Conservation (phyloP, 1,140 invertebrate species). For the Contarinia nasturtii region DNA sequence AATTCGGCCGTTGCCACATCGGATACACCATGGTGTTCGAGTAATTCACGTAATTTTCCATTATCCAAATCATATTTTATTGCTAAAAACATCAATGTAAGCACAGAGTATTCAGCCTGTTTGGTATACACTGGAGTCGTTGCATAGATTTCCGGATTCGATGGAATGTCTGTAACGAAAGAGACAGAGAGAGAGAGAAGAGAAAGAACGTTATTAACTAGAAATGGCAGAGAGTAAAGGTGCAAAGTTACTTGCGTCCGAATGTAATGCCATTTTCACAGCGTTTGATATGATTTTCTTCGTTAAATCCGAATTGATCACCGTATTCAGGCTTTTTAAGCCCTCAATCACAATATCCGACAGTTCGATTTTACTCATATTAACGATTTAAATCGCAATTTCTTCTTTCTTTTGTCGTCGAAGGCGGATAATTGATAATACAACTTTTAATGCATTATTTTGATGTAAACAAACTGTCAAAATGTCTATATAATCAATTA, state of each 20-base stretch:
- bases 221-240: neutral
- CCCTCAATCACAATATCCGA: conserved; percentile 16
- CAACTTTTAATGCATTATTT: no score
- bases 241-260: conserved; percentile 15
- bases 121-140: conserved; percentile 15
- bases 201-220: neutral
- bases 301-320: conserved; percentile 10
- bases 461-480: no score
- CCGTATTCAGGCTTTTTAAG: conserved; percentile 12
- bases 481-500: no score
- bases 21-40: conserved; percentile 10
- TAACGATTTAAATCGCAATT: no score
- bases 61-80: conserved; percentile 15
- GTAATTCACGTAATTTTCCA: conserved; percentile 9
- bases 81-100: conserved; percentile 14
- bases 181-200: neutral
- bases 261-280: conserved; percentile 17
- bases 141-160: conserved; percentile 20
- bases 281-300: conserved; percentile 17
- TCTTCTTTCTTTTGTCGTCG: no score
- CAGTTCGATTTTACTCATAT: conserved; percentile 5
- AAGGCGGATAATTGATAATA: no score
- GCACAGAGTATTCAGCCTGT: conserved; percentile 20
- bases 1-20: conserved; percentile 12
- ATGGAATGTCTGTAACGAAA: conserved; percentile 18